phyloP scores from a whole-genome alignment of 1,140 invertebrate species.

The Saccostrea glomerata region DNA sequence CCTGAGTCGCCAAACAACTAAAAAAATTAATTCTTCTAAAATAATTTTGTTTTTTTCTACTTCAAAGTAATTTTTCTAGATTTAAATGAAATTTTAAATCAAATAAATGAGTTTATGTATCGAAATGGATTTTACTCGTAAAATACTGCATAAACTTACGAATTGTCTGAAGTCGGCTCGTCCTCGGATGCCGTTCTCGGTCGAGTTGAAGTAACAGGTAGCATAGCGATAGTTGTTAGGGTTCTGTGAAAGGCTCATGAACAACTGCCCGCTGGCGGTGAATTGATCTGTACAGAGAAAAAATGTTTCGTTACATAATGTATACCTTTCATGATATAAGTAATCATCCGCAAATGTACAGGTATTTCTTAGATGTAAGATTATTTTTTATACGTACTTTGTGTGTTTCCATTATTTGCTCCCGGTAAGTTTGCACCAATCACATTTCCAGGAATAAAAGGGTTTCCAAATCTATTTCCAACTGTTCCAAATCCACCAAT shows the following conservation, averaged over 20 bases:
- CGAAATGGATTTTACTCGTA: too few relatives aligned
- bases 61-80: too few relatives aligned
- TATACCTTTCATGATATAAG: background rate
- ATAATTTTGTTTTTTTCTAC: background rate
- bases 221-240: slow-evolving; percentile 56
- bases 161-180: slow-evolving; percentile 57
- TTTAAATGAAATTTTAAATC: too few relatives aligned
- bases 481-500: slow-evolving; percentile 52
- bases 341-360: background rate
- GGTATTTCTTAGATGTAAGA: background rate
- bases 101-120: too few relatives aligned
- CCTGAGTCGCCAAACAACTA: slow-evolving; percentile 60
- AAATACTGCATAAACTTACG: slow-evolving; percentile 45
- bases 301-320: background rate
- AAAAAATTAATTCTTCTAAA: slow-evolving; percentile 28
- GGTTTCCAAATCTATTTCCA: slow-evolving; percentile 50
- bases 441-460: slow-evolving; percentile 45
- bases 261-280: slow-evolving; percentile 54
- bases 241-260: slow-evolving; percentile 58
- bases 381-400: slow-evolving; percentile 8
- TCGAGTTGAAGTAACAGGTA: slow-evolving; percentile 55
- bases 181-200: slow-evolving; percentile 44
- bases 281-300: slow-evolving; percentile 19
- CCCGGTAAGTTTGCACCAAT: slow-evolving; percentile 28
- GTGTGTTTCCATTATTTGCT: slow-evolving; percentile 9